Evolutionary conservation across 2,888 invertebrate genomes (phyloP), one percentile per base, ranked within the genome.

Genomic region (Rotaria magnacalcarata): DNA sequence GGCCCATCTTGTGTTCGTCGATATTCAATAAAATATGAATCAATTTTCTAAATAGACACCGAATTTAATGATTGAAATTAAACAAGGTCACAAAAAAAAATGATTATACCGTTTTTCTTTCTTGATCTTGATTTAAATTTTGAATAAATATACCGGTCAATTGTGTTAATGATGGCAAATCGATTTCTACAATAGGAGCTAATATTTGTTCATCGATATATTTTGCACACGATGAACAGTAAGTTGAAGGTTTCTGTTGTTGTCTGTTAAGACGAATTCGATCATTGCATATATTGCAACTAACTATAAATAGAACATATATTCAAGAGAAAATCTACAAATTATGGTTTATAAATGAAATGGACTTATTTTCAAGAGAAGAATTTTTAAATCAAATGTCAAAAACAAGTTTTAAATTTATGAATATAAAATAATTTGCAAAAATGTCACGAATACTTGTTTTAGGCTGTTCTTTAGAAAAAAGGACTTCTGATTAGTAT

Each of bases 181-280:
- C 75, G 43, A 75, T 43, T 75, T 75, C 43, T 24, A 75, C 0
- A 16, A 34, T 67, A 10, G 67, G 67, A 11, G 34, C 27, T 34
- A 34, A 67, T 16, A 8, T 34, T 75, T 75, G 24, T n/a, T 47
- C 43, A 21, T 21, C 41, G 5, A 41, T 75, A 43, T 75, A 43
- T 16, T 21, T 41, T 75, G n/a, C 43, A 43, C 75, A 75, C 24
- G 75, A 75, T 75, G 75, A 75, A 75, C 75, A 75, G 24, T 75
- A 75, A 3, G 47, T 24, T 0, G 75, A 43, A 4, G 75, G 47
- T 75, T 47, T 67, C 2, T 67, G 14, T 67, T 60, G n/a, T 60
- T 34, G 67, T 27, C 67, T 34, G 16, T 34, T 67, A 27, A 67
- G 67, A 67, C 11, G 67, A 27, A 67, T 27, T 67, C 10, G 27